A percentile compares a stretch with the other conserved stretches of the same genome.
These are phyloP conservation scores for Syndactyla subalaris DNA, from an alignment of 2,797 vertebrate species.

Conservation along the genomic window DNA sequence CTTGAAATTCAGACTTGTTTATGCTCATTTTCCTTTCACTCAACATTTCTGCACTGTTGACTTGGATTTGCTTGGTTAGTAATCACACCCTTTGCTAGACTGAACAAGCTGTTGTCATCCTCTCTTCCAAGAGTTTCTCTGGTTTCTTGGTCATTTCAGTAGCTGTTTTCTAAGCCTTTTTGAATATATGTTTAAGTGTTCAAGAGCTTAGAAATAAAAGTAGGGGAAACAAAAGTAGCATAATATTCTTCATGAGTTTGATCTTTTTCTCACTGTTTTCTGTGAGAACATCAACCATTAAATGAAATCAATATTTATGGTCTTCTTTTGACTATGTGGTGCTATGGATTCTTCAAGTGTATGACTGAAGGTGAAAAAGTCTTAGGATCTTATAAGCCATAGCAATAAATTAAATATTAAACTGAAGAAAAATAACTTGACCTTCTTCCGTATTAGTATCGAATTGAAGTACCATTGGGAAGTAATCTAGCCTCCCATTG, in stretches of 20 bases:
- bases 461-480: not conserved
- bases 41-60: conserved; percentile 16
- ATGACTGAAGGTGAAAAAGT: not conserved
- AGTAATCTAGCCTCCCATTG: not conserved
- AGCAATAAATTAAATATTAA: not conserved
- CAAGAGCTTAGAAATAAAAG: not conserved
- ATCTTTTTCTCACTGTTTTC: not conserved
- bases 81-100: not conserved
- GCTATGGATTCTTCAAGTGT: not conserved
- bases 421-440: not conserved
- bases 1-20: conserved; percentile 8
- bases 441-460: not conserved
- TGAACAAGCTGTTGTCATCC: not conserved
- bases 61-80: conserved; percentile 15
- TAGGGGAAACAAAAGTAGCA: not conserved
- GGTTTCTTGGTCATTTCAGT: not conserved
- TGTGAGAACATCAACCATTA: not conserved
- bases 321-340: not conserved
- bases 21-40: conserved; percentile 25
- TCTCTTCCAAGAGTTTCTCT: not conserved
- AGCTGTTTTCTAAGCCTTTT: not conserved
- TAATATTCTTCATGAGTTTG: not conserved
- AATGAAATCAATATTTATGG: not conserved
- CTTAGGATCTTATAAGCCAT: not conserved
- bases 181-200: not conserved